Percentiles rank a stretch among this genome's conserved stretches.
These are phyloP conservation scores for Gymnothorax reevesii DNA, from an alignment of 2,797 vertebrate genomes.

Conservation along the genomic window DNA sequence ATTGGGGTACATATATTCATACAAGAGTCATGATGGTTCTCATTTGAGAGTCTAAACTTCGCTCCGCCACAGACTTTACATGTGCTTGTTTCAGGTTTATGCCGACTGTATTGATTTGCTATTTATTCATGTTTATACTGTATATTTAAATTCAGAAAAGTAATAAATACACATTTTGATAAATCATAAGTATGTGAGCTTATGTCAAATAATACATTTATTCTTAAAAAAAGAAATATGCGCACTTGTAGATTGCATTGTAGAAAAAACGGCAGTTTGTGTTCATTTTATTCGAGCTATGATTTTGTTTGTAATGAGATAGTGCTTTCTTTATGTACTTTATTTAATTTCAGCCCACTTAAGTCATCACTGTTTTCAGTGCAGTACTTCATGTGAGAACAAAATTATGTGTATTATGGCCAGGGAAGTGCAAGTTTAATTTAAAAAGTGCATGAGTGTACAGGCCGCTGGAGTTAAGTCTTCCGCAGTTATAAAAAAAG, in stretches of 20 bases:
- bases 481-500: neutral
- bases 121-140: slow-evolving; percentile 63
- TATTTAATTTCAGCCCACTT: neutral
- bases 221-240: neutral
- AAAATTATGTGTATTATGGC: neutral
- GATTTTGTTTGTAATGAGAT: neutral
- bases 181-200: slow-evolving; percentile 13
- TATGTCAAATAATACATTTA: slow-evolving; percentile 7
- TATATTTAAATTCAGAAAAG: neutral
- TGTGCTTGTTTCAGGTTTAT: slow-evolving; percentile 56
- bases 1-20: slow-evolving; percentile 65
- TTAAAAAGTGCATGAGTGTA: neutral
- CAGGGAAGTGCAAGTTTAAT: neutral
- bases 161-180: neutral
- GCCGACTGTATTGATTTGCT: slow-evolving; percentile 61
- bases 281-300: neutral
- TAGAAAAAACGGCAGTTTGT: neutral
- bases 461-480: neutral
- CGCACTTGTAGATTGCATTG: neutral
- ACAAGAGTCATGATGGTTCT: slow-evolving; percentile 49
- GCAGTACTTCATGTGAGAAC: neutral
- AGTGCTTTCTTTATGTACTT: neutral
- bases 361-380: neutral
- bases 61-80: slow-evolving; percentile 36
- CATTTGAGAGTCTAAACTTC: slow-evolving; percentile 47